These are phyloP conservation scores for Seira ritae DNA, from an alignment of 2,888 invertebrate species.

Conservation along the genomic window DNA sequence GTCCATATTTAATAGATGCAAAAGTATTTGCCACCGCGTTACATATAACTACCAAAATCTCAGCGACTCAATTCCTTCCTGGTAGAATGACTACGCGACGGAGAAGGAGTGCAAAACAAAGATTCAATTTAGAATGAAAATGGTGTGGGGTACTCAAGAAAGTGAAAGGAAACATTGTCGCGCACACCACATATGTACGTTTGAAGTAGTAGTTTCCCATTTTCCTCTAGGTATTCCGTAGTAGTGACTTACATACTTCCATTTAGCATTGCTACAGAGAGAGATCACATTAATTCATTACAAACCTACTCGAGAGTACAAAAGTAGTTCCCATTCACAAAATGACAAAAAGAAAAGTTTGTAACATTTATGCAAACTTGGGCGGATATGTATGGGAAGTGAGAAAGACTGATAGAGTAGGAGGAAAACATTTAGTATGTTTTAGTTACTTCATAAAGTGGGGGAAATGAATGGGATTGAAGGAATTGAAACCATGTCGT, in stretches of 20 bases:
- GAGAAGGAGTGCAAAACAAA: background rate
- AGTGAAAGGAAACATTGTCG: background rate
- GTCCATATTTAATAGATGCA: constrained; percentile 4
- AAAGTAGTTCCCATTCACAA: background rate
- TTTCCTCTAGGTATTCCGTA: background rate
- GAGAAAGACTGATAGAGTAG: constrained; percentile 3
- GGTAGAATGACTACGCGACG: background rate
- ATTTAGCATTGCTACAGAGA: background rate
- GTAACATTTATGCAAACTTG: background rate
- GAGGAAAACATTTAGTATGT: constrained; percentile 48
- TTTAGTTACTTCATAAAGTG: constrained; percentile 46
- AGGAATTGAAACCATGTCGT: constrained; percentile 40
- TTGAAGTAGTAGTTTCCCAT: background rate
- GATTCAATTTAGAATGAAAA: background rate
- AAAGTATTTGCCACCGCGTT: too few relatives aligned
- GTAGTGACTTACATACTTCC: background rate
- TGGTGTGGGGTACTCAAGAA: background rate
- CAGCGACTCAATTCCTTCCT: background rate
- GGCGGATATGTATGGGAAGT: too few relatives aligned
- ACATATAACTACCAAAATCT: too few relatives aligned
- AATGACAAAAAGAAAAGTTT: background rate
- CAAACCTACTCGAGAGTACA: background rate
- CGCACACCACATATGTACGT: background rate
- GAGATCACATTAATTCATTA: constrained; percentile 7
- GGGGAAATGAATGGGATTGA: constrained; percentile 50